Percentiles rank a stretch among this genome's conserved stretches.
These are phyloP conservation scores for Hycleus cichorii DNA, from an alignment of 1,140 invertebrate species.

Conservation along the genomic window DNA sequence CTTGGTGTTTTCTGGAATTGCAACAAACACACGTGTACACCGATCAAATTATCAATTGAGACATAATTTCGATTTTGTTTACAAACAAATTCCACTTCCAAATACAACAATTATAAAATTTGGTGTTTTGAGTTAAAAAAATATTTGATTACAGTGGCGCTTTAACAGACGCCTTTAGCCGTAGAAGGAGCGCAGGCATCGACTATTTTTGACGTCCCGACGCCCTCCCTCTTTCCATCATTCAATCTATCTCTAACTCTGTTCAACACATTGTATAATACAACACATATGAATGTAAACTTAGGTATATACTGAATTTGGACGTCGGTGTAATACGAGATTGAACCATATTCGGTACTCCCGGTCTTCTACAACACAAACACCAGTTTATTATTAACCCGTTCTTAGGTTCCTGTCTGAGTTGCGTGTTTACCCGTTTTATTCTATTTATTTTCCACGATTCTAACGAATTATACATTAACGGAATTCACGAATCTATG, in stretches of 20 bases:
- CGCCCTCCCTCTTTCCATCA: conserved; percentile 30
- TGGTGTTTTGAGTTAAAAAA: conserved; percentile 12
- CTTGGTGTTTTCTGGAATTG: too few species aligned
- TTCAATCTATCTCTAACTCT: background rate
- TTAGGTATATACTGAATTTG: conserved; percentile 40
- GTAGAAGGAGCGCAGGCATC: conserved; percentile 36
- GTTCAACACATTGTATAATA: background rate
- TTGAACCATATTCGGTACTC: conserved; percentile 41
- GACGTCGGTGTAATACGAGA: conserved; percentile 40
- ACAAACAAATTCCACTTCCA: too few species aligned
- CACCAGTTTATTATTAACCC: conserved; percentile 36
- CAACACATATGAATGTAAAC: conserved; percentile 2
- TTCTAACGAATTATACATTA: too few species aligned
- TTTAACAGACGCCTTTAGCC: conserved; percentile 24
- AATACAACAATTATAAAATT: background rate
- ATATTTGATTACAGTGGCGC: background rate
- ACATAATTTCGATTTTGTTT: too few species aligned
- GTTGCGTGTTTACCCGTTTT: background rate
- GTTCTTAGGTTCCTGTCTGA: conserved; percentile 34
- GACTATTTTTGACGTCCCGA: conserved; percentile 38
- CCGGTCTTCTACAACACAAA: conserved; percentile 12
- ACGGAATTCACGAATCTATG: too few species aligned
- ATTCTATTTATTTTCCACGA: conserved; percentile 9
- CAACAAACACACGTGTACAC: too few species aligned
- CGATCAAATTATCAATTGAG: too few species aligned